phyloP scores from a whole-genome alignment of 2,888 invertebrate genomes.

The Nemapogon koenigi region DNA sequence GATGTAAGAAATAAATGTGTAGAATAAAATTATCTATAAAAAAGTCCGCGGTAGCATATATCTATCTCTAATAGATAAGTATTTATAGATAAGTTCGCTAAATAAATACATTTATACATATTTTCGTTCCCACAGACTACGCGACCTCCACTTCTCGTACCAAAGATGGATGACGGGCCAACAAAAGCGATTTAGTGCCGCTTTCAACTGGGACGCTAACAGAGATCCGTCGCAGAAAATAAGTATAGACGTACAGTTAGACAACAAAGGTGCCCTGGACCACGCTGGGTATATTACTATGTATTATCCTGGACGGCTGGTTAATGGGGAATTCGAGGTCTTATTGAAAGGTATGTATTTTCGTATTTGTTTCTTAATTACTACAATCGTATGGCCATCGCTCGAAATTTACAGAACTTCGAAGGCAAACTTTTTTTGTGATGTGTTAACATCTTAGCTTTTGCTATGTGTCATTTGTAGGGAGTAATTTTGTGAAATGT shows the following conservation, averaged over 20 bases:
- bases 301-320: conserved; percentile 77
- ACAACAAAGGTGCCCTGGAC: conserved; percentile 65
- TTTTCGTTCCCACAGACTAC: conserved; percentile 67
- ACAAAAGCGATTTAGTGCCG: conserved; percentile 72
- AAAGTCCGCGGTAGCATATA: too few species aligned
- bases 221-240: conserved; percentile 80
- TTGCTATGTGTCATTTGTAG: too few species aligned
- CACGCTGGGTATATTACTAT: conserved; percentile 69
- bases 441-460: too few species aligned
- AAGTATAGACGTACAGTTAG: conserved; percentile 66
- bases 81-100: too few species aligned
- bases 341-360: conserved; percentile 47
- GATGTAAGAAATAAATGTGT: too few species aligned
- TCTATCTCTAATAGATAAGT: too few species aligned
- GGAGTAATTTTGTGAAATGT: too few species aligned
- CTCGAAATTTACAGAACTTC: background rate
- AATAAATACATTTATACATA: too few species aligned
- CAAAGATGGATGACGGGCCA: conserved; percentile 65
- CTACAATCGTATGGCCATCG: background rate
- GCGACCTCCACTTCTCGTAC: conserved; percentile 75
- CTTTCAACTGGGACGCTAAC: conserved; percentile 87
- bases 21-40: too few species aligned
- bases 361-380: background rate
- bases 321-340: conserved; percentile 72
- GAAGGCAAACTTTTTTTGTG: background rate